These are phyloP conservation scores for Ailurus styani DNA, from an alignment of 2,113 vertebrate genomes.

Conservation along the genomic window DNA sequence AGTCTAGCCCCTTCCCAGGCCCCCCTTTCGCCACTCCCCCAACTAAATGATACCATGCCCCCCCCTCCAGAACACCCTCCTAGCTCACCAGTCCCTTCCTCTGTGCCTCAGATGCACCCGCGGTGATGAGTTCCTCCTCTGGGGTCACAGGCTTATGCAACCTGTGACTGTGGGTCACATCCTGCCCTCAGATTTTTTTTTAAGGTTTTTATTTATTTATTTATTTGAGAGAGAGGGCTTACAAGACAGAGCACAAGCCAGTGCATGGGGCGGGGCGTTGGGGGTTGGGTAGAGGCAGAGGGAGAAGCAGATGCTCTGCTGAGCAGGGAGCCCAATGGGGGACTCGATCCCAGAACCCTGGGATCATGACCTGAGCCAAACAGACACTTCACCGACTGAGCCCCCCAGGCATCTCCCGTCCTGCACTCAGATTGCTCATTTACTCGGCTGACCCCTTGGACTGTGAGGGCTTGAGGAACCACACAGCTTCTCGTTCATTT, in stretches of 20 bases:
- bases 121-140: background rate
- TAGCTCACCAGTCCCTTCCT: background rate
- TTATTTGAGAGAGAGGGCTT: background rate
- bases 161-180: background rate
- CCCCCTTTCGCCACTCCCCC: background rate
- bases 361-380: background rate
- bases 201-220: background rate
- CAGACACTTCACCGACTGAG: background rate
- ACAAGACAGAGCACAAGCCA: background rate
- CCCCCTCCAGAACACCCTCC: background rate
- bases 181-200: background rate
- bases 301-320: background rate
- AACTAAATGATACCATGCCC: background rate
- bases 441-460: background rate
- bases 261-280: too few species aligned
- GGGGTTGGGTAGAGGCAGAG: background rate
- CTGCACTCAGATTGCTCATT: background rate
- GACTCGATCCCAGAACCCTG: background rate
- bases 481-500: background rate
- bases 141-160: background rate
- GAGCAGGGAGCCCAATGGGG: background rate
- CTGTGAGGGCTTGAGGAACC: background rate
- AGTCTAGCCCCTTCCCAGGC: background rate
- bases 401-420: fast-evolving
- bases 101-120: fast-evolving